Evolutionary conservation across 2,888 invertebrate genomes (phyloP), one percentile per base, ranked within the genome.

Genomic region (Cacoxenus indagator): DNA sequence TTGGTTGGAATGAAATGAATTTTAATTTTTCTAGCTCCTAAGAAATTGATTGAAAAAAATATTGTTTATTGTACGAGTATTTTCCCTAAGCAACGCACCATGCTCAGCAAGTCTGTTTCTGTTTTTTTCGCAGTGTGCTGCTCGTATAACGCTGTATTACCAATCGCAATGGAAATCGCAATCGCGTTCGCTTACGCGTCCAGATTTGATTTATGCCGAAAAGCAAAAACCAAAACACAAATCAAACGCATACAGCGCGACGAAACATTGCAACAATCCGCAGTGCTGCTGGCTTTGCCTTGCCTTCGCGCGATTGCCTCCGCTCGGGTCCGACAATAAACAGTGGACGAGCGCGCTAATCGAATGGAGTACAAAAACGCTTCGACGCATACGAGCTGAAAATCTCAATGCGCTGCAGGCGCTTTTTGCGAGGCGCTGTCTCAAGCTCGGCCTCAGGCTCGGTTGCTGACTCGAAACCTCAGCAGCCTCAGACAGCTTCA

Each of bases 181-280:
- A n/a, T n/a, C n/a, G n/a, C n/a, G n/a, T n/a, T n/a, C n/a, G n/a
- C n/a, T n/a, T 62, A 45, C 61, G 61, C 61, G 22, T 43, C 22
- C 45, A 62, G 78, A 85, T 85, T 86, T 85, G 85, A 86, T 85
- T 85, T 86, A 86, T 86, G 77, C 85, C 82, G 72, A 75, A 80
- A 79, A 76, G 76, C 76, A 69, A 55, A 76, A 81, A 75, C 72
- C 48, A 69, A 73, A 83, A 85, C 82, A 83, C 81, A 82, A 84
- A 83, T 85, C 81, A 85, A 84, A 84, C 76, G 76, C 78, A 78
- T 75, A 73, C 83, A 82, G 82, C 84, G 84, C 78, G 78, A 84
- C 85, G 84, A 79, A 84, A 81, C 83, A 82, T 78, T 79, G 82
- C 77, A 73, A 71, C 76, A 74, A 76, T 72, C 75, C 70, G 73